phyloP scores from a whole-genome alignment of 2,797 vertebrate species.

The Chiroxiphia lanceolata region DNA sequence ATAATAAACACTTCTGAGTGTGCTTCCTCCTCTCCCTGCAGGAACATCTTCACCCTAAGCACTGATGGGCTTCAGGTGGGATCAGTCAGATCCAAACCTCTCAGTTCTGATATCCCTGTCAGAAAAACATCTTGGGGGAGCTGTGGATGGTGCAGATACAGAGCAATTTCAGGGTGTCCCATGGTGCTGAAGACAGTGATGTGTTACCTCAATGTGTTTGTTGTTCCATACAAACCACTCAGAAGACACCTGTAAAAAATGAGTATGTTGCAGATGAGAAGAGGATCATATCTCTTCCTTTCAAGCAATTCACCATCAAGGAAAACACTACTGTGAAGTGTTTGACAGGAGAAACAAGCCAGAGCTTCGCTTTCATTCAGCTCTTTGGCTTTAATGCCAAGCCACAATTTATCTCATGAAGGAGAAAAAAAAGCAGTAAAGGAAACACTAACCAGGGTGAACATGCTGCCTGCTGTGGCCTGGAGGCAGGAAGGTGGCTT shows the following conservation, averaged over 20 bases:
- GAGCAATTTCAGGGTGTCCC: background rate
- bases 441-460: constrained; percentile 18
- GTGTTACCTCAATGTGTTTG: background rate
- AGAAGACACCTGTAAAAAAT: background rate
- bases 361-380: constrained; percentile 2
- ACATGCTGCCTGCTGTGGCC: background rate
- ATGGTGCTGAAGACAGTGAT: background rate
- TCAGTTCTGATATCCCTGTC: background rate
- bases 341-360: constrained; percentile 39
- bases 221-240: background rate
- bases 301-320: background rate
- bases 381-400: background rate
- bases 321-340: background rate
- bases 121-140: background rate
- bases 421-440: background rate
- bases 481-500: background rate
- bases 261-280: background rate
- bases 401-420: background rate
- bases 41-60: background rate
- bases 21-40: background rate
- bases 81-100: background rate
- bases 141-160: background rate
- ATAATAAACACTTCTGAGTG: background rate
- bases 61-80: background rate
- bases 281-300: background rate